Conservation (phyloP, 2,888 invertebrate genomes). For the Osedax fenrisi region DNA sequence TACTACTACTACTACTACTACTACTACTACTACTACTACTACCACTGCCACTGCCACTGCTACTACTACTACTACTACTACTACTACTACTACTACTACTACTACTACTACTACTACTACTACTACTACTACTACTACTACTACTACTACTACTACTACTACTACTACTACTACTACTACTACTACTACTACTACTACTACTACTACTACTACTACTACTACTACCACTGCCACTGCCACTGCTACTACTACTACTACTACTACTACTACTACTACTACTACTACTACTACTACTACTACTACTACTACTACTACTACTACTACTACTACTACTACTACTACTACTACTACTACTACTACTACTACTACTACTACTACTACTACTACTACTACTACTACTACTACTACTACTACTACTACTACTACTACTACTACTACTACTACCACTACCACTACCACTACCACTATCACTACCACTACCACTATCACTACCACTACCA, state of each 20-base stretch:
- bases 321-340: slow-evolving; percentile 12
- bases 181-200: slow-evolving; percentile 15
- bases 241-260: neutral
- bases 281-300: slow-evolving; percentile 25
- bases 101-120: slow-evolving; percentile 18
- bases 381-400: slow-evolving; percentile 13
- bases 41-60: neutral
- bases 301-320: slow-evolving; percentile 4
- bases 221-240: slow-evolving; percentile 24
- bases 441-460: neutral
- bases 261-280: neutral
- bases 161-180: slow-evolving; percentile 20
- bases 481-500: slow-evolving; percentile 5
- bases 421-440: slow-evolving; percentile 4
- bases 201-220: slow-evolving; percentile 29
- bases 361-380: slow-evolving; percentile 9
- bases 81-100: slow-evolving; percentile 8
- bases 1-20: too few species aligned
- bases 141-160: slow-evolving; percentile 21
- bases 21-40: too few species aligned
- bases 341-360: slow-evolving; percentile 10
- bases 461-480: neutral
- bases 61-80: neutral
- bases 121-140: slow-evolving; percentile 20
- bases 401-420: neutral